These are phyloP conservation scores for Uropsilus gracilis DNA, from an alignment of 2,113 vertebrate species.

Conservation along the genomic window DNA sequence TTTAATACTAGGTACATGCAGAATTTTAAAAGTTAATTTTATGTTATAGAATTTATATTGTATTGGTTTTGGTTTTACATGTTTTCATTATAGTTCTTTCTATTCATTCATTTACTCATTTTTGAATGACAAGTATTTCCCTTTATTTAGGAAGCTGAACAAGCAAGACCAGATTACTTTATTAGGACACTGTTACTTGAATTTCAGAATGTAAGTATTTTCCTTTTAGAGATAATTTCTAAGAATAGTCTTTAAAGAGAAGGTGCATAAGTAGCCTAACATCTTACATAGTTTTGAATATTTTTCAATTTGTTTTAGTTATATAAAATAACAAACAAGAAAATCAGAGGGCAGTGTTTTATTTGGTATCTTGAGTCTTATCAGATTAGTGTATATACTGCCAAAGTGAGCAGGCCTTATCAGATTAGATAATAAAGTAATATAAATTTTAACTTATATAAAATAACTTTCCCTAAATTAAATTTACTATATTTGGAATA, in stretches of 20 bases:
- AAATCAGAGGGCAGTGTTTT: neutral
- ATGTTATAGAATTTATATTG: neutral
- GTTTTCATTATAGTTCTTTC: constrained; percentile 23
- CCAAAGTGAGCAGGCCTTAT: too few relatives aligned
- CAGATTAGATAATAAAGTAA: constrained; percentile 17
- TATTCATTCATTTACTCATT: too few relatives aligned
- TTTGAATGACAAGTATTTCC: constrained; percentile 62
- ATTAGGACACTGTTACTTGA: constrained; percentile 94
- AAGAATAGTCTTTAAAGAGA: neutral
- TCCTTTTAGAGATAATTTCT: neutral
- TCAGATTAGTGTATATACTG: too few relatives aligned
- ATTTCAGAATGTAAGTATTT: constrained; percentile 93
- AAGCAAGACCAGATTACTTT: constrained; percentile 94
- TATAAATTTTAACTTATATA: constrained; percentile 10
- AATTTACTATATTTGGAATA: constrained; percentile 7
- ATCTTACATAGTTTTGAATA: constrained; percentile 22
- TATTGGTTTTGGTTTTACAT: neutral
- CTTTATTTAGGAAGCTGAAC: constrained; percentile 92
- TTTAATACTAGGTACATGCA: neutral
- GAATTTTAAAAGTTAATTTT: constrained; percentile 51
- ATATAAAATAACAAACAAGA: neutral
- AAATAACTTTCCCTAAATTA: neutral
- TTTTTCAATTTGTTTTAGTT: neutral
- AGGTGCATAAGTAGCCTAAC: neutral
- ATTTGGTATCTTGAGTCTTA: neutral